Base-by-base conservation (phyloP, 2,888 invertebrate genomes). In the Coenonympha arcania region DNA sequence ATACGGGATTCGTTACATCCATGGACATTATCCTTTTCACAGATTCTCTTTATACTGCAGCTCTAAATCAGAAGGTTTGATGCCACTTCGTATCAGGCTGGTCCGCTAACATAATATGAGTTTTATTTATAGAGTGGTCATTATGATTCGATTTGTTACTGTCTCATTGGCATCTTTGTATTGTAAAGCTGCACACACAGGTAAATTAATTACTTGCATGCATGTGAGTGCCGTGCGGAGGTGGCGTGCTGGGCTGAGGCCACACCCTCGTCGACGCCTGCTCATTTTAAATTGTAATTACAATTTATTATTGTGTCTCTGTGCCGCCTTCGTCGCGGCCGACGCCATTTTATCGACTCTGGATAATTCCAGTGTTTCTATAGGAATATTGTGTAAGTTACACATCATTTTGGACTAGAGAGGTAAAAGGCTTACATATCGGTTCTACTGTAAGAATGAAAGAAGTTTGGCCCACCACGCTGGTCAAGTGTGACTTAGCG, bases 211-310 rank as follows among this genome's bases (percentile, higher is more conserved):
- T 78, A 74, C 72, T 68, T 76, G 71, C 72, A 68, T 65, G 68
- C 63, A 63, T 65, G 69, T 70, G 81, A 81, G 70, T 79, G 76
- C 79, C 77, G 79, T 68, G 71, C 69, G 76, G 60, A 76, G 76
- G 76, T 76, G 76, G 76, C 68, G 68, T 66, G 71, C 63, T 76
- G 76, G 76, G 74, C 70, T n/a, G 66, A 73, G 73, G 82, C 84
- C 83, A 73, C 84, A 70, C 85, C 84, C 81, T 62, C 80, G 72
- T 69, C 75, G 76, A 74, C 84, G 84, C 85, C 85, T 79, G 85
- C 84, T 86, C 84, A 86, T 86, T 86, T 86, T 83, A 86, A 86
- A 85, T 84, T 85, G 86, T 86, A 86, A 86, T 86, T 84, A 84
- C 84, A 81, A 84, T 85, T 83, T 84, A 86, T 86, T 86, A 83